These are phyloP conservation scores for Apeltes quadracus DNA, from an alignment of 2,113 vertebrate genomes.

Conservation along the genomic window DNA sequence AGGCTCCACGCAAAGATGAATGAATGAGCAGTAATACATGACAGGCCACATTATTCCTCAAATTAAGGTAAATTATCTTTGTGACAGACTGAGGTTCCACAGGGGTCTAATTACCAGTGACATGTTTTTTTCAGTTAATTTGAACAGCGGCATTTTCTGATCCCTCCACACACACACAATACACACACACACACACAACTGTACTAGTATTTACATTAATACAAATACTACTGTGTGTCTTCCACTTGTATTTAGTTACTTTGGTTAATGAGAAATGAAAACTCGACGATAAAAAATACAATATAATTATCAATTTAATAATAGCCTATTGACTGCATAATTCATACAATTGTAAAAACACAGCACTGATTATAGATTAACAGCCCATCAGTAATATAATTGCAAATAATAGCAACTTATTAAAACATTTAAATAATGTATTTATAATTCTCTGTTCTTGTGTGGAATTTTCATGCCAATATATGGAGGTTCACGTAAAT, in stretches of 20 bases:
- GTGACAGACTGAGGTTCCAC: conserved; percentile 12
- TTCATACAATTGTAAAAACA: no score
- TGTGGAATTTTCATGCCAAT: background rate
- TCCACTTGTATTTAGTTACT: background rate
- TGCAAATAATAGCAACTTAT: background rate
- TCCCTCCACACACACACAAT: background rate
- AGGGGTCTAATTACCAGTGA: conserved; percentile 31
- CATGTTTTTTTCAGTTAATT: background rate
- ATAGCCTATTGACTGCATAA: background rate
- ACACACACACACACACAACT: background rate
- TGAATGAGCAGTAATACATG: conserved; percentile 2
- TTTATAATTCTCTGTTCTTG: background rate
- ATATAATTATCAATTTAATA: background rate
- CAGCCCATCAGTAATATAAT: background rate
- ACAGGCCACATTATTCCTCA: conserved; percentile 2
- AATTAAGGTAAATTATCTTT: conserved; percentile 17
- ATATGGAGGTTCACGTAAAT: background rate
- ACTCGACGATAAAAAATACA: background rate
- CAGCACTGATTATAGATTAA: background rate
- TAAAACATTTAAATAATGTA: background rate
- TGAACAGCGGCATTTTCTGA: background rate
- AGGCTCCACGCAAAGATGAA: conserved; percentile 9
- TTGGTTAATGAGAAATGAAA: background rate
- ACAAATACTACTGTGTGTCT: background rate
- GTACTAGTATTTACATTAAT: background rate